Evolutionary conservation across 1,140 invertebrate genomes (phyloP), one percentile per base, ranked within the genome.

Genomic region (Drosophila bifasciata): DNA sequence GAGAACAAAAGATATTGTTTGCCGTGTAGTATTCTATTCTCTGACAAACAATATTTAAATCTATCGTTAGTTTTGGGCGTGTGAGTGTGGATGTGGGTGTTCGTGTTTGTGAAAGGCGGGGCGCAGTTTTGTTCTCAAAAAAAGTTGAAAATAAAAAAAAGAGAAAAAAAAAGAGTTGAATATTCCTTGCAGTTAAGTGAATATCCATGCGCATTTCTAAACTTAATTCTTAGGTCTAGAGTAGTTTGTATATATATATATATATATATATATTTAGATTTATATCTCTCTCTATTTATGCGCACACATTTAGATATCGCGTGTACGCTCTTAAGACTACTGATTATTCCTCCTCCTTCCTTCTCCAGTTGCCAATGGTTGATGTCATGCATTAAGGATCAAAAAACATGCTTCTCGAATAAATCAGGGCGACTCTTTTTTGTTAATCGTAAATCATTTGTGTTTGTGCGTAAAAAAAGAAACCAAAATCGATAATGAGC

Each of bases 241-340:
- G 39, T 78, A 64, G 59, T 56, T 72, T 64, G 4, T 51, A 48
- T 23, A 48, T 25, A 19, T 17, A 19, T 25, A 51, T 41, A 16
- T 68, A 48, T 56, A 56, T 50, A 43, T 69, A 23, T 16, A 52
- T 40, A 43, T 52, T 53, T 55, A 44, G 55, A 68, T 61, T 53
- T 60, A 48, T 48, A 48, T 68, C 25, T 43, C 40, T 51, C 63
- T 72, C 32, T 36, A 36, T 13, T 36, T 36, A 36, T 13, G 11
- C 11, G 11, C 32, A 36, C 32, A 36, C 32, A 36, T 36, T 40
- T 66, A 67, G 57, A 67, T 80, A 80, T 80, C 56, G 62, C 66
- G 57, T 41, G 41, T 67, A 67, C 23, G 43, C 48, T 68, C 78
- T 81, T 80, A 80, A 62, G 11, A 44, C 55, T 79, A 79, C 41